Base-by-base conservation (phyloP, 2,797 vertebrate genomes). In the Sebastes vulpes region DNA sequence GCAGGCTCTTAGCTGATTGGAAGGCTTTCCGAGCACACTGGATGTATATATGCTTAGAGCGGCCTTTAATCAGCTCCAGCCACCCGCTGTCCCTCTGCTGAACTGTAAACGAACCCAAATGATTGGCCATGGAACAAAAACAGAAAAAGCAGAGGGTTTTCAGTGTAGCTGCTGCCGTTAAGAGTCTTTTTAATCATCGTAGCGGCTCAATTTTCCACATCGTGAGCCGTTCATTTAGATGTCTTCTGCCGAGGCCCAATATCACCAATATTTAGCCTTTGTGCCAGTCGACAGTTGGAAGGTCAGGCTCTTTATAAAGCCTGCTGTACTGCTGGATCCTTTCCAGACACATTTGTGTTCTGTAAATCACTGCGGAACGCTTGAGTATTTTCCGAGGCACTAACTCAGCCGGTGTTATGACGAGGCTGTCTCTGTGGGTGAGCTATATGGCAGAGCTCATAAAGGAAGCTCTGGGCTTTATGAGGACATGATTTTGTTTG, bases 101-200 rank as follows among this genome's bases (percentile, higher is more conserved):
- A 90, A 89, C 86, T 84, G 69, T 26, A 59, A 75, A 57, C 75
- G 72, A 87, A 85, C 88, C 42, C 46, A 65, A 28, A 81, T 42
- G 59, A 38, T 53, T 77, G 70, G 63, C 76, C 12, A 4, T 23
- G 68, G 74, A 81, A 71, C 76, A 69, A 84, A 82, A 76, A 21
- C 56, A 38, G 58, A 60, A 79, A 69, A 70, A 50, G 59, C 50
- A 59, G 9, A 66, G 6, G 26, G 20, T 69, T 78, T 81, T n/a
- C 54, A n/a, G 18, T 56, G 64, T 56, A 38, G 32, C 28, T 50
- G 56, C 5, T 74, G 50, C 31, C 1, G 9, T 77, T 68, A 63
- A 46, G 32, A 42, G 65, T 60, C 53, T 57, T 79, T 77, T 89
- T 67, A 84, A 83, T 85, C 77, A 71, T 72, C 6, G 1, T 10